These are phyloP conservation scores for Hirtodrosophila confusa DNA, from an alignment of 2,888 invertebrate genomes.

Conservation along the genomic window DNA sequence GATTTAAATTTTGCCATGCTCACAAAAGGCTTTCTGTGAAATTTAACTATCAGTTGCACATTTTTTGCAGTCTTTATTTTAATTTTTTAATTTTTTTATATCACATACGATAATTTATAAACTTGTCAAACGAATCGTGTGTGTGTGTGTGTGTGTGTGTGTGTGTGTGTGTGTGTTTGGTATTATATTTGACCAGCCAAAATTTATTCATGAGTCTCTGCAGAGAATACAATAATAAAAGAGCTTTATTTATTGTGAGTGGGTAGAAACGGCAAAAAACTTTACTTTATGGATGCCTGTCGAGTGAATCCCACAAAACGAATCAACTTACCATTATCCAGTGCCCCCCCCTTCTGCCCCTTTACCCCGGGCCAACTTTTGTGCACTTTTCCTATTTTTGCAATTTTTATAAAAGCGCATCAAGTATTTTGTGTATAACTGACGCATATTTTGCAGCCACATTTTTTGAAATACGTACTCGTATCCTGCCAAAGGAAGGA, in stretches of 20 bases:
- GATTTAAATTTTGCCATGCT: conserved; percentile 30
- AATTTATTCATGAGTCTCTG: conserved; percentile 50
- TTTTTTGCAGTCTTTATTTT: conserved; percentile 18
- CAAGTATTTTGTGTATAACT: conserved; percentile 26
- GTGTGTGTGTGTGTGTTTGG: background rate
- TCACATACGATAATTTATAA: conserved; percentile 56
- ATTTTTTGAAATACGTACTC: background rate
- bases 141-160: conserved; percentile 1
- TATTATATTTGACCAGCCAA: conserved; percentile 42
- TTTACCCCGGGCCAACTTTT: background rate
- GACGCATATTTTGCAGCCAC: background rate
- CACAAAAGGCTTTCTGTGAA: conserved; percentile 47
- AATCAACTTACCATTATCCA: background rate
- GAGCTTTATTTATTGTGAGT: conserved; percentile 56
- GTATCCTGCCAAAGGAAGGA: conserved; percentile 5
- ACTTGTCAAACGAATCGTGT: conserved; percentile 51
- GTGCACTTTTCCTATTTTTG: conserved; percentile 11
- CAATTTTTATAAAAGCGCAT: conserved; percentile 21
- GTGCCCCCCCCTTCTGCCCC: background rate
- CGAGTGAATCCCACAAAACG: conserved; percentile 16
- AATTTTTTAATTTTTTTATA: conserved; percentile 4
- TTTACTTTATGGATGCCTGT: conserved; percentile 41
- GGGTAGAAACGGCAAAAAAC: conserved; percentile 39
- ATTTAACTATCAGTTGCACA: conserved; percentile 53
- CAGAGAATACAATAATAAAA: conserved; percentile 55